phyloP scores from a whole-genome alignment of 2,888 invertebrate species.

The Penaeus monodon region DNA sequence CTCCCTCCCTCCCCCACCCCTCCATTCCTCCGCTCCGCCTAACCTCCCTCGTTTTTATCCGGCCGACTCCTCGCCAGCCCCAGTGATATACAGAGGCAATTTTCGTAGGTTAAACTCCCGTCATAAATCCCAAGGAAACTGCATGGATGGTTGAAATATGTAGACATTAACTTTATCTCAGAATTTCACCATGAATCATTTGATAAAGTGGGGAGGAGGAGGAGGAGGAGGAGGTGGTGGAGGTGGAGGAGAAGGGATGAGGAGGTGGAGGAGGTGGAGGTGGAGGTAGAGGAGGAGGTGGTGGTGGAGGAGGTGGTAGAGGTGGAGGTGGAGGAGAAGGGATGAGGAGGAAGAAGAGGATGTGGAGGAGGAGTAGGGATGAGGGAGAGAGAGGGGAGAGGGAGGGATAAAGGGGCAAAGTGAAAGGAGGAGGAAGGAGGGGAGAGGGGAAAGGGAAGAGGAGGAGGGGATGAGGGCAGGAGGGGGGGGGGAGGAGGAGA shows the following conservation, averaged over 20 bases:
- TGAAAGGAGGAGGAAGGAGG: not conserved
- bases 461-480: not conserved
- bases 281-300: not conserved
- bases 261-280: not conserved
- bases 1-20: too few relatives aligned
- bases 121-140: constrained; percentile 46
- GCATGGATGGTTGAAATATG: constrained; percentile 57
- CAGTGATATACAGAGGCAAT: constrained; percentile 49
- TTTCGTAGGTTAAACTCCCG: constrained; percentile 49
- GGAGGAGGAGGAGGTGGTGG: constrained; percentile 5
- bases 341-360: not conserved
- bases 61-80: constrained; percentile 16
- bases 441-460: constrained; percentile 11
- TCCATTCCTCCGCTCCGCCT: too few relatives aligned
- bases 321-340: not conserved
- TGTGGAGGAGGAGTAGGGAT: not conserved
- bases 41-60: not conserved
- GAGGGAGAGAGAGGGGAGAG: not conserved
- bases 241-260: not conserved
- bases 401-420: not conserved
- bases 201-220: constrained; percentile 37
- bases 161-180: constrained; percentile 57
- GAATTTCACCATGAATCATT: constrained; percentile 57
- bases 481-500: not conserved
- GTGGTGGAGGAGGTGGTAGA: not conserved